Conservation (phyloP, 1,140 invertebrate genomes). For the Eurosta solidaginis region DNA sequence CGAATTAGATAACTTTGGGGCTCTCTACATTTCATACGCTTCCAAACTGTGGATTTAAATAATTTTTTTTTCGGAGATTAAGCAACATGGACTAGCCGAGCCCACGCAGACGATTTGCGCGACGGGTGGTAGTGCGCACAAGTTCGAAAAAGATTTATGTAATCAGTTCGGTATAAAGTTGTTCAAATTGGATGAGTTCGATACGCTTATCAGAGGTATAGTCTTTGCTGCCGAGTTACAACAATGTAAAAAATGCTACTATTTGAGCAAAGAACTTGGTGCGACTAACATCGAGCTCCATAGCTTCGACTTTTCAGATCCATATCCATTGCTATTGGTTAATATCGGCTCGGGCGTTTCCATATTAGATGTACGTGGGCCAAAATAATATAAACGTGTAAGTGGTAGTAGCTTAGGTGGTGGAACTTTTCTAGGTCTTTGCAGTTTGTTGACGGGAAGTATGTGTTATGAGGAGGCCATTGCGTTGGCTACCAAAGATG, state of each 20-base stretch:
- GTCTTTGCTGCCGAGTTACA: neutral
- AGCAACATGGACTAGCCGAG: neutral
- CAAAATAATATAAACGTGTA: conserved; percentile 83
- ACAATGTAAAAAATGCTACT: neutral
- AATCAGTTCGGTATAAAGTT: neutral
- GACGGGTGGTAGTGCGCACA: neutral
- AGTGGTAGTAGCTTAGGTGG: conserved; percentile 94
- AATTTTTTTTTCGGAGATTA: conserved; percentile 79
- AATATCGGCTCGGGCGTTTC: conserved; percentile 96
- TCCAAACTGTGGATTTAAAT: conserved; percentile 92
- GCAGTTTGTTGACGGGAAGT: conserved; percentile 91
- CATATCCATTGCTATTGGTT: conserved; percentile 93
- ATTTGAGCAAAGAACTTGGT: neutral
- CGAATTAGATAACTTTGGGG: conserved; percentile 77
- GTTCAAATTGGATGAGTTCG: neutral
- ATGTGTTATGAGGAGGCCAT: conserved; percentile 95
- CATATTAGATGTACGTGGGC: conserved; percentile 84
- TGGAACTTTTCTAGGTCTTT: conserved; percentile 91
- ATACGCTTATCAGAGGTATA: neutral
- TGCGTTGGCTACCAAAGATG: conserved; percentile 83
- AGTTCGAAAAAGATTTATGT: neutral
- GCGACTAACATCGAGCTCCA: conserved; percentile 62
- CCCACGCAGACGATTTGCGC: neutral
- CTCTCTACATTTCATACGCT: conserved; percentile 92
- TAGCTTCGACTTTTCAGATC: conserved; percentile 78